Evolutionary conservation across 2,797 vertebrate genomes (phyloP).

Genomic region (Galago senegalensis): DNA sequence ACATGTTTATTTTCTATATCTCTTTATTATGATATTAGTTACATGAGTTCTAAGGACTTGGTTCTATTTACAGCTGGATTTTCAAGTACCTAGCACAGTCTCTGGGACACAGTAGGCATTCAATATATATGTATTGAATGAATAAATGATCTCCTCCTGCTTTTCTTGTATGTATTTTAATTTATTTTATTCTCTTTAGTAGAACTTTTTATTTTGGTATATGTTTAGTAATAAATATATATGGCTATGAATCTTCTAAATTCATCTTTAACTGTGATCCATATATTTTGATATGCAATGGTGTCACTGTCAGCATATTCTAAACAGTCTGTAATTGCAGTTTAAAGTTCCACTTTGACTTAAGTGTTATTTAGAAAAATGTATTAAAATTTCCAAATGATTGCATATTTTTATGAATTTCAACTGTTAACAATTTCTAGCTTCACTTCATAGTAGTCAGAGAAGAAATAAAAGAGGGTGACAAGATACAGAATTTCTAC

Average conservation of each 20-base stretch:
- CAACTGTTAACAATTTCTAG: conserved; percentile 17
- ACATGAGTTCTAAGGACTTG: not conserved
- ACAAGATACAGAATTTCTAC: conserved; percentile 43
- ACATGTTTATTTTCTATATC: not conserved
- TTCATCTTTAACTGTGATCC: not conserved
- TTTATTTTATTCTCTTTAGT: not conserved
- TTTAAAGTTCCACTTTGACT: not conserved
- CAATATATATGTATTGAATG: not conserved
- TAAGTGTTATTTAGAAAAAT: conserved; percentile 17
- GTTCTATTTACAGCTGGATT: not conserved
- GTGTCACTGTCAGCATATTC: not conserved
- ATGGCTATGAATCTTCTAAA: not conserved
- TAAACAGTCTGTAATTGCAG: not conserved
- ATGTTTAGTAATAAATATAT: not conserved
- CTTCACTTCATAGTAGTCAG: conserved; percentile 47
- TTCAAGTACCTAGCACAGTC: not conserved
- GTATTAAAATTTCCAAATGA: not conserved
- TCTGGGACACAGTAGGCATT: not conserved
- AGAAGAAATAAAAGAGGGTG: not conserved
- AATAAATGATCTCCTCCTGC: not conserved
- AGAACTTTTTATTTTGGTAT: conserved; percentile 16
- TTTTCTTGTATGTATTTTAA: conserved; percentile 25
- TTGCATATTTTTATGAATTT: conserved; percentile 33
- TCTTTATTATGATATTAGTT: not conserved
- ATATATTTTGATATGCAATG: not conserved